Percentiles rank a stretch among this genome's conserved stretches.
Conservation (phyloP, 2,888 invertebrate genomes). For the Parascotia fuliginaria region DNA sequence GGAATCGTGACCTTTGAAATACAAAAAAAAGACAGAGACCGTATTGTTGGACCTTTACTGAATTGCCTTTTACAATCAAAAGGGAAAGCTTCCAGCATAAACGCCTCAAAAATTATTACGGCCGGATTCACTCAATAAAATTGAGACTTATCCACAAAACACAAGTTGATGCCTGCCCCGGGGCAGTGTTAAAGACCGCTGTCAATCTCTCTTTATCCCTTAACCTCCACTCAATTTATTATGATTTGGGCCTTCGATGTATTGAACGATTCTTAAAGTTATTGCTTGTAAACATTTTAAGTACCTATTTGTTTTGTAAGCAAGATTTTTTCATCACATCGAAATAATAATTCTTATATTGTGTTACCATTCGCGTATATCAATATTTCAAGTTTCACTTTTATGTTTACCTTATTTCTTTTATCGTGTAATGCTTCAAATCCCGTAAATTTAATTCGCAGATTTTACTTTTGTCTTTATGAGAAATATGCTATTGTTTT, state of each 20-base stretch:
- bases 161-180: constrained; percentile 62
- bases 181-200: constrained; percentile 68
- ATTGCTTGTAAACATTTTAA: constrained; percentile 51
- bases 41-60: constrained; percentile 34
- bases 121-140: constrained; percentile 62
- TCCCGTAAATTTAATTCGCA: constrained; percentile 25
- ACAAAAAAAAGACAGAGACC: constrained; percentile 34
- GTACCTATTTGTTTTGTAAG: constrained; percentile 45
- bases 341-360: constrained; percentile 37
- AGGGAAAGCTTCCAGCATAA: constrained; percentile 49
- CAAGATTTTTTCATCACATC: constrained; percentile 31
- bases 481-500: not conserved
- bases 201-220: constrained; percentile 73
- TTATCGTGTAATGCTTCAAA: constrained; percentile 28
- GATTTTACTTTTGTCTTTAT: constrained; percentile 14
- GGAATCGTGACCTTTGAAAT: constrained; percentile 35
- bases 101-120: constrained; percentile 62
- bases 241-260: constrained; percentile 55
- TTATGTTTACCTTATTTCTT: constrained; percentile 22
- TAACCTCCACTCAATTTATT: constrained; percentile 75
- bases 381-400: constrained; percentile 23
- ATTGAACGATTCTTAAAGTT: constrained; percentile 45
- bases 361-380: constrained; percentile 26
- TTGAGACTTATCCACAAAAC: constrained; percentile 64
- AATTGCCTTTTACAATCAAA: constrained; percentile 50